Percentiles rank a stretch among this genome's conserved stretches.
Conservation (phyloP, 23 tunicate genomes). For the Ciona savignyi region DNA sequence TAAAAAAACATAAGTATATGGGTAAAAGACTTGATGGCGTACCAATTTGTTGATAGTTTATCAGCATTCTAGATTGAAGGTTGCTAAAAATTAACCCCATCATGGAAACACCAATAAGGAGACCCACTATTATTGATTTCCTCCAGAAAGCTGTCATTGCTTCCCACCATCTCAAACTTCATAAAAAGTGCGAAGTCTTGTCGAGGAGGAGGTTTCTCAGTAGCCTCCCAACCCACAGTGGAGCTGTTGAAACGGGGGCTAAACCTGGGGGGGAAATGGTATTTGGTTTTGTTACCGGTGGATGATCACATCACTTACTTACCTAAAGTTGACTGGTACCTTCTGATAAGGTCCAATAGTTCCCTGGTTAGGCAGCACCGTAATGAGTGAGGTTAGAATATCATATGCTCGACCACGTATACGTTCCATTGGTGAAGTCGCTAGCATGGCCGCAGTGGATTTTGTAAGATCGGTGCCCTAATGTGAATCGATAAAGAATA, state of each 20-base stretch:
- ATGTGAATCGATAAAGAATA: no score
- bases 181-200: constrained; percentile 91
- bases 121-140: constrained; percentile 26
- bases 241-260: constrained; percentile 89
- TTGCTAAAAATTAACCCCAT: no score
- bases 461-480: constrained; percentile 88
- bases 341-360: constrained; percentile 79
- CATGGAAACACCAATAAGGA: neutral
- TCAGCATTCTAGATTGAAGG: no score
- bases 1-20: no score
- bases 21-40: no score
- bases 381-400: constrained; percentile 74
- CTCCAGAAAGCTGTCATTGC: constrained; percentile 68
- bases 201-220: constrained; percentile 85
- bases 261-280: constrained; percentile 45
- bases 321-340: constrained; percentile 79
- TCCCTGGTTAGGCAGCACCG: constrained; percentile 87
- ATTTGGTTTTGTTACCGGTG: no score
- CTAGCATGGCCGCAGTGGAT: constrained; percentile 81
- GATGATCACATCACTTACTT: neutral
- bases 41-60: no score
- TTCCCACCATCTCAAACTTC: constrained; percentile 82
- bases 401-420: constrained; percentile 83
- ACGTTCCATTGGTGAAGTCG: constrained; percentile 65
- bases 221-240: constrained; percentile 81